Base-by-base conservation (phyloP, 1,140 invertebrate genomes). In the Ips typographus region DNA sequence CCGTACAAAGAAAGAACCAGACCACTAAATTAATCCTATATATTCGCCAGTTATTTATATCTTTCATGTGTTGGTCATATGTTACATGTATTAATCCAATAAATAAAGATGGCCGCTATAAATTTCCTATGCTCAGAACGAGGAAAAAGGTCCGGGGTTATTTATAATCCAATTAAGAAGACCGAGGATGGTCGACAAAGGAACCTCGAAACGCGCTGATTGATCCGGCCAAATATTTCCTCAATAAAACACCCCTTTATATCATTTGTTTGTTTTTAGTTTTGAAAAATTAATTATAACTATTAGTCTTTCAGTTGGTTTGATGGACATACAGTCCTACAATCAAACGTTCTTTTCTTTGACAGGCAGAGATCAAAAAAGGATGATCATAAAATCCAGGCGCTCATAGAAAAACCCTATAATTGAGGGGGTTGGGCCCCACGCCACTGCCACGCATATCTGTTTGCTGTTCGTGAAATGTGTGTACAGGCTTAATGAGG, bases 31-130 rank as follows among this genome's bases (percentile, higher is more conserved):
- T 80, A 80, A 80, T 80, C 78, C 77, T 77, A 77, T 80, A 80
- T 78, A 77, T 78, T 79, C 75, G 70, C 75, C 65, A 76, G 77
- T 79, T 80, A 80, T 80, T 80, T 80, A 80, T 80, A 77, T 74
- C 77, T 76, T 73, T 78, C 78, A 76, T 79, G 78, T 80, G 79
- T 80, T 79, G 77, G 76, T 77, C 79, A 79, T 80, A 80, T 78
- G 79, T 79, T 80, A 80, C 79, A 78, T 78, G 79, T 79, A 80
- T 80, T 80, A 80, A 80, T 80, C 79, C 79, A 80, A 80, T 80
- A 80, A 80, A 80, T 80, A 80, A 80, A 80, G 79, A 80, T 78
- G 79, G 78, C 76, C 73, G 76, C 75, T 75, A 80, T 80, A 80
- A 80, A 80, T 80, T 74, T 77, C 74, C 70, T 65, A 70, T 70